Evolutionary conservation across 2,888 invertebrate species (phyloP).

Genomic region (Eilema caniola): DNA sequence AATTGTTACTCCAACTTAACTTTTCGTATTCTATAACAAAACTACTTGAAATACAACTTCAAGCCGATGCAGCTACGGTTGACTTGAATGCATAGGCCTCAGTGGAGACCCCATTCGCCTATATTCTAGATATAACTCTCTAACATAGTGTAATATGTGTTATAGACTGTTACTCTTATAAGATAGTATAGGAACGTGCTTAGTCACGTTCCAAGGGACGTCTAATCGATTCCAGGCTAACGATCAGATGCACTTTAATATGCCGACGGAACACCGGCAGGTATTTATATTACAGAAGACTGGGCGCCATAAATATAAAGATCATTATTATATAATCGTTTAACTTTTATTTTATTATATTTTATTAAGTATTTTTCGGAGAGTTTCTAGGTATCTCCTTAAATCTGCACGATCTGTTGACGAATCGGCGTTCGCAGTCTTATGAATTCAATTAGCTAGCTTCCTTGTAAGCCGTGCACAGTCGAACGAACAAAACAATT

Average conservation of each 20-base stretch:
- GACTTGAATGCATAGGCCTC: too few relatives aligned
- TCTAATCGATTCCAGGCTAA: not conserved
- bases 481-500: slow-evolving; percentile 9
- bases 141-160: too few relatives aligned
- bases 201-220: not conserved
- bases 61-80: too few relatives aligned
- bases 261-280: not conserved
- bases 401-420: not conserved
- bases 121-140: too few relatives aligned
- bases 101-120: too few relatives aligned
- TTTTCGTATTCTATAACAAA: too few relatives aligned
- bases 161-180: not conserved
- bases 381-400: not conserved
- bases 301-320: not conserved
- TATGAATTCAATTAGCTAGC: slow-evolving; percentile 1
- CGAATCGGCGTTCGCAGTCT: not conserved
- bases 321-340: too few relatives aligned
- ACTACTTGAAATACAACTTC: too few relatives aligned
- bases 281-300: not conserved
- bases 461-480: not conserved
- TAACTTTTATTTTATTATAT: too few relatives aligned
- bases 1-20: not conserved
- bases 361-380: too few relatives aligned
- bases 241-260: not conserved
- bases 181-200: not conserved